Conservation (phyloP, 2,797 vertebrate genomes). For the Onychomys leucogaster region DNA sequence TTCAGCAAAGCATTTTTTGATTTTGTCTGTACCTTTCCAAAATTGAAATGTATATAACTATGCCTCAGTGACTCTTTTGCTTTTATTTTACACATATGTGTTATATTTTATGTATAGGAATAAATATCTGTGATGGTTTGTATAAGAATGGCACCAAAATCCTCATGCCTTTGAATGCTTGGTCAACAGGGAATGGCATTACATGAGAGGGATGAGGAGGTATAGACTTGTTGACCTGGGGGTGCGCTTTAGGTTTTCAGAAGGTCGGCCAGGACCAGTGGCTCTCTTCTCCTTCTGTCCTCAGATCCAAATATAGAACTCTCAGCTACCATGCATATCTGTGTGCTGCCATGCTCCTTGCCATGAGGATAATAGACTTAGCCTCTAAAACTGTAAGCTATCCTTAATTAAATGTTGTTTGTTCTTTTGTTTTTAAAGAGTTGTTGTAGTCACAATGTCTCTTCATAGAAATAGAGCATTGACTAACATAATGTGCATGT, state of each 20-base stretch:
- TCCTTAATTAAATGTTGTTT: too few relatives aligned
- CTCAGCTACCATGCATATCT: neutral
- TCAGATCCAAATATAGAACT: neutral
- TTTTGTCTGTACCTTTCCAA: neutral
- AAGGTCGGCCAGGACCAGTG: neutral
- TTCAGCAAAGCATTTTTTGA: neutral
- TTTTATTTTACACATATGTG: neutral
- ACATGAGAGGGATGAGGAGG: neutral
- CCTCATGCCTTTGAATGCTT: neutral
- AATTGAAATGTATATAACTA: neutral
- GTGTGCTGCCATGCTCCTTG: neutral
- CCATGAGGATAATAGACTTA: neutral
- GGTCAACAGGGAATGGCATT: neutral
- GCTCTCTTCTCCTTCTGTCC: neutral
- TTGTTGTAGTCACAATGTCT: too few relatives aligned
- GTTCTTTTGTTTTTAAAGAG: neutral
- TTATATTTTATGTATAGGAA: rapidly evolving
- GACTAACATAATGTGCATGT: neutral
- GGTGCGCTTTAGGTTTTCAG: neutral
- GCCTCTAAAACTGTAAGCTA: neutral
- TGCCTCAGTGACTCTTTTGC: neutral
- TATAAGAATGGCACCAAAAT: neutral
- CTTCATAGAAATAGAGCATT: neutral
- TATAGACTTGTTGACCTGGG: neutral
- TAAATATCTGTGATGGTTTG: neutral